Conservation (phyloP, 2,113 vertebrate genomes). For the Solea senegalensis region DNA sequence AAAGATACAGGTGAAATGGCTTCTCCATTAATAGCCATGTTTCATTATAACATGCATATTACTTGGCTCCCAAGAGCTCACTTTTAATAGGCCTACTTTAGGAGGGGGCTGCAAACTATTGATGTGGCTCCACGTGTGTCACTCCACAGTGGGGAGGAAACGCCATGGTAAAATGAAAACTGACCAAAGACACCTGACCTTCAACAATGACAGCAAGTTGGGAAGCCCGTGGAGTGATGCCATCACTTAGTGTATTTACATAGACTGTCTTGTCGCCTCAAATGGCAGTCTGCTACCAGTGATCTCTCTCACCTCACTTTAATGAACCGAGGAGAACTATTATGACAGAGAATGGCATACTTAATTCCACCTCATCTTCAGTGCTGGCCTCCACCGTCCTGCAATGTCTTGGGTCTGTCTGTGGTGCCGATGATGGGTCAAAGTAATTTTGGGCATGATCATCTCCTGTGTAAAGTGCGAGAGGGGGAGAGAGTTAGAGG, state of each 20-base stretch:
- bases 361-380: slow-evolving; percentile 98
- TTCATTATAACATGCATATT: slow-evolving; percentile 90
- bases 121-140: slow-evolving; percentile 71
- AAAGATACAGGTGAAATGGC: slow-evolving; percentile 85
- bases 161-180: slow-evolving; percentile 69
- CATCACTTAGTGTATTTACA: slow-evolving; percentile 82
- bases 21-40: slow-evolving; percentile 86
- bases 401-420: slow-evolving; percentile 92
- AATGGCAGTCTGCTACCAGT: slow-evolving; percentile 63
- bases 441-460: slow-evolving; percentile 94
- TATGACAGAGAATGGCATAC: slow-evolving; percentile 95
- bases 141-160: slow-evolving; percentile 63
- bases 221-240: slow-evolving; percentile 58
- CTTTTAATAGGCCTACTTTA: slow-evolving; percentile 82
- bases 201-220: slow-evolving; percentile 77
- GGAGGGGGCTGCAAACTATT: slow-evolving; percentile 75
- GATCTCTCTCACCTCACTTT: slow-evolving; percentile 89
- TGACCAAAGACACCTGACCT: slow-evolving; percentile 83
- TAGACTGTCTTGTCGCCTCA: slow-evolving; percentile 57
- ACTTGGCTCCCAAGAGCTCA: slow-evolving; percentile 83
- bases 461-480: slow-evolving; percentile 94
- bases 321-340: slow-evolving; percentile 95
- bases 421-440: slow-evolving; percentile 90
- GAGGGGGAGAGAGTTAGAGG: slow-evolving; percentile 69
- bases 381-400: slow-evolving; percentile 86